A percentile compares a stretch with the other conserved stretches of the same genome.
Evolutionary conservation across 35 echinoderm and acorn worm genomes (phyloP).

Genomic region (Ophiothrix spiculata): DNA sequence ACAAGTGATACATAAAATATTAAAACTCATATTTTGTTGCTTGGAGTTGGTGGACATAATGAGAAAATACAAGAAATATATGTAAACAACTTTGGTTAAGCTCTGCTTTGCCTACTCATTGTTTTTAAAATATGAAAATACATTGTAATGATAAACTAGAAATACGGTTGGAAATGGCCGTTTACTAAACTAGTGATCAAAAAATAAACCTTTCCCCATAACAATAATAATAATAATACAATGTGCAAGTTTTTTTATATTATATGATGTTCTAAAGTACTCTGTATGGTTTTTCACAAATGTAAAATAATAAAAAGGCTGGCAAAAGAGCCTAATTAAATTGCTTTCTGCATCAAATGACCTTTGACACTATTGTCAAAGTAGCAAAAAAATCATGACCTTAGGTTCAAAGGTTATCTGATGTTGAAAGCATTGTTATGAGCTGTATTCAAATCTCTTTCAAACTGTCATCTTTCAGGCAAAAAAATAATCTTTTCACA

Average conservation of each 20-base stretch:
- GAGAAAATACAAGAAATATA: constrained; percentile 16
- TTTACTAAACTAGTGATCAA: constrained; percentile 16
- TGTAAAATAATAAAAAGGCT: constrained; percentile 16
- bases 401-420: not conserved
- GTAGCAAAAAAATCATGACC: not conserved
- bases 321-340: constrained; percentile 1
- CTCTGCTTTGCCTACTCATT: not conserved
- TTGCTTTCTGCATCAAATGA: not conserved
- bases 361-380: not conserved
- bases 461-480: not conserved
- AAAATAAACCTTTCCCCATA: not conserved
- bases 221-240: constrained; percentile 12
- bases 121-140: constrained; percentile 13
- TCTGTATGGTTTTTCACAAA: constrained; percentile 7
- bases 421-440: not conserved
- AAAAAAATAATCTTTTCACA: not conserved
- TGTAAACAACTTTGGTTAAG: constrained; percentile 8
- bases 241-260: constrained; percentile 8
- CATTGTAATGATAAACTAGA: constrained; percentile 13
- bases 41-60: constrained; percentile 15
- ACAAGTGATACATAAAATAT: constrained; percentile 16
- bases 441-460: no score
- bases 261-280: constrained; percentile 13
- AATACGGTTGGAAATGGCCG: constrained; percentile 7
- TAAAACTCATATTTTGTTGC: constrained; percentile 15